phyloP scores from a whole-genome alignment of 2,888 invertebrate species.

The Nomada hirtipes region DNA sequence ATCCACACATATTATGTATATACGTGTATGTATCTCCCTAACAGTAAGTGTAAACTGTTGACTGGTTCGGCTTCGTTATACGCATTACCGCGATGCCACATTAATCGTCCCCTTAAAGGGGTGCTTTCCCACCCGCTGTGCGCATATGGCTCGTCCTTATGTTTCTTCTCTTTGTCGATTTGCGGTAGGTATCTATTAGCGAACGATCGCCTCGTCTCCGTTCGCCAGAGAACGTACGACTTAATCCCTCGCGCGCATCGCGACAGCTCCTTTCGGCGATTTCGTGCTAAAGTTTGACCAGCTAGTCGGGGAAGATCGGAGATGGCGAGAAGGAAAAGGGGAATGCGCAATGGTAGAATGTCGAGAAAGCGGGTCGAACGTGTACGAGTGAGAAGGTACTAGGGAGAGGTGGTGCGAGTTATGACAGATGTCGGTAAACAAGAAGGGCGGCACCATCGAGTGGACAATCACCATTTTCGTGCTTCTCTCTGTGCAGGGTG shows the following conservation, averaged over 20 bases:
- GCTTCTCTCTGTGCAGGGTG: conserved; percentile 69
- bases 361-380: conserved; percentile 20
- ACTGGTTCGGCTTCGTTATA: conserved; percentile 45
- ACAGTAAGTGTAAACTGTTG: not conserved
- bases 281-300: too few species aligned
- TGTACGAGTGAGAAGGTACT: conserved; percentile 13
- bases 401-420: conserved; percentile 72
- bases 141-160: conserved; percentile 79
- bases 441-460: conserved; percentile 81
- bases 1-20: not conserved
- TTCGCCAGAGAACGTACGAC: conserved; percentile 46
- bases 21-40: not conserved
- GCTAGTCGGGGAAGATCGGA: too few species aligned
- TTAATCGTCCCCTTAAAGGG: conserved; percentile 68
- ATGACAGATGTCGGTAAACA: conserved; percentile 84
- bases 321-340: too few species aligned
- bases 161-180: conserved; percentile 72
- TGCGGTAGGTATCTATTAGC: conserved; percentile 72
- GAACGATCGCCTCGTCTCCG: conserved; percentile 62
- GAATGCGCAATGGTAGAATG: not conserved
- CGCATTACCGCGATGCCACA: conserved; percentile 34
- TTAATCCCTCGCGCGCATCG: conserved; percentile 46
- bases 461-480: conserved; percentile 80
- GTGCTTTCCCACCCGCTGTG: conserved; percentile 77
- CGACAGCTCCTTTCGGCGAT: not conserved